Base-by-base conservation (phyloP, 2,888 invertebrate genomes). In the Epinotia brunnichana region DNA sequence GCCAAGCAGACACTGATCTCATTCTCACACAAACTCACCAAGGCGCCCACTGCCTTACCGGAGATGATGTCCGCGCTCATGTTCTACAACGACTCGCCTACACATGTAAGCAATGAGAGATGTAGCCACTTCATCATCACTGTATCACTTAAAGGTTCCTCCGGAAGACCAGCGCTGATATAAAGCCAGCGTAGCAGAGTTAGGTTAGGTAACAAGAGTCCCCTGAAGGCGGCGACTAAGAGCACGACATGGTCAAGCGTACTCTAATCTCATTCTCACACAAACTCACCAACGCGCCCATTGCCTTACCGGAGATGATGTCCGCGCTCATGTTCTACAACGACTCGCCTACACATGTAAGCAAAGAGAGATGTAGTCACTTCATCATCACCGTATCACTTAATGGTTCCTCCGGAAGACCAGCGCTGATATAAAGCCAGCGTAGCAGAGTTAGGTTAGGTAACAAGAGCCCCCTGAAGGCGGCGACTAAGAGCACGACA, bases 41-140 rank as follows among this genome's bases (percentile, higher is more conserved):
- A 94, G 29, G 89, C 95, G 17, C 97, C 97, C 0, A 92, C 95
- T 2, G 94, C 96, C 2, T 85, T 97, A 63, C 97, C 97, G 0
- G 96, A 96, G 87, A 95, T 98, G 95, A 94, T 95, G 76, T 95
- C 95, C 0, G 96, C 95, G 0, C 92, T 97, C 29, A 94, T 96
- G 90, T 94, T 95, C 76, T 95, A 95, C 81, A 94, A 94, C 74
- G 95, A 95, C 79, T 94, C 95, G 1, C 95, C 95, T 11, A 96
- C 95, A n/a, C 96, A 97, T 95, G 97, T 97, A 77, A 21, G 29
- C 15, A 4, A 48, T n/a, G 44, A 7, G 3, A 48, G 48, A 4
- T 15, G n/a, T 44, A 44, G 41, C 41, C 41, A 11, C 41, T 44
- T 11, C 41, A 3, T 44, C 3, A 44, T 44, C 41, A 13, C 13